phyloP scores from a whole-genome alignment of 2,797 vertebrate species.

The Muscicapa comitata region DNA sequence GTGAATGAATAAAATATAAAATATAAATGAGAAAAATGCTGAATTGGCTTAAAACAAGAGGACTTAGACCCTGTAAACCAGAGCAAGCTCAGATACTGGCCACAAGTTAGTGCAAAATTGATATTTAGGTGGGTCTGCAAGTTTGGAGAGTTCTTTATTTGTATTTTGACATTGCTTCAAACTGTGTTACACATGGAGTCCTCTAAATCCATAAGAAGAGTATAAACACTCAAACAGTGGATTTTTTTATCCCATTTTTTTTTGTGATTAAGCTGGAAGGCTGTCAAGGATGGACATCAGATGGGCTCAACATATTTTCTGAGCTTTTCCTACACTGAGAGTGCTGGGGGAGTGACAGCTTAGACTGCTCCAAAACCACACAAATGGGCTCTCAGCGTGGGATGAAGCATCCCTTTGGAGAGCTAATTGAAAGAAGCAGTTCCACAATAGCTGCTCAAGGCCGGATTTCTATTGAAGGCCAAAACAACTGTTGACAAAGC shows the following conservation, averaged over 20 bases:
- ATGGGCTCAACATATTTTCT: background rate
- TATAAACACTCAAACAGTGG: background rate
- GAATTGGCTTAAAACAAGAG: background rate
- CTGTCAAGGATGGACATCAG: background rate
- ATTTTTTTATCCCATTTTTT: background rate
- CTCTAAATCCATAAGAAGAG: background rate
- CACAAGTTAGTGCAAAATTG: background rate
- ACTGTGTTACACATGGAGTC: background rate
- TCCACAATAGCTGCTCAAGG: constrained; percentile 6
- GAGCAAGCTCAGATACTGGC: background rate
- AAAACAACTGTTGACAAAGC: constrained; percentile 6
- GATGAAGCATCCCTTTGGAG: constrained; percentile 2
- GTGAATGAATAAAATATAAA: background rate
- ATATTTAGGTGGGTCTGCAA: background rate
- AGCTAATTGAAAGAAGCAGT: constrained; percentile 21
- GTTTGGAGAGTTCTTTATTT: background rate
- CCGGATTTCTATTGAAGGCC: background rate
- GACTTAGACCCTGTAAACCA: background rate
- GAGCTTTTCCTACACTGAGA: background rate
- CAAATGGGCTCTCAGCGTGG: background rate
- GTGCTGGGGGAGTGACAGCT: background rate
- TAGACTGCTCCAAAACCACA: background rate
- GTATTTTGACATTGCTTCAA: background rate
- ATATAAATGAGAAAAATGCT: background rate
- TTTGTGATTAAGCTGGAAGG: background rate